phyloP scores from a whole-genome alignment of 2,888 invertebrate genomes.

The Salpingus planirostris region DNA sequence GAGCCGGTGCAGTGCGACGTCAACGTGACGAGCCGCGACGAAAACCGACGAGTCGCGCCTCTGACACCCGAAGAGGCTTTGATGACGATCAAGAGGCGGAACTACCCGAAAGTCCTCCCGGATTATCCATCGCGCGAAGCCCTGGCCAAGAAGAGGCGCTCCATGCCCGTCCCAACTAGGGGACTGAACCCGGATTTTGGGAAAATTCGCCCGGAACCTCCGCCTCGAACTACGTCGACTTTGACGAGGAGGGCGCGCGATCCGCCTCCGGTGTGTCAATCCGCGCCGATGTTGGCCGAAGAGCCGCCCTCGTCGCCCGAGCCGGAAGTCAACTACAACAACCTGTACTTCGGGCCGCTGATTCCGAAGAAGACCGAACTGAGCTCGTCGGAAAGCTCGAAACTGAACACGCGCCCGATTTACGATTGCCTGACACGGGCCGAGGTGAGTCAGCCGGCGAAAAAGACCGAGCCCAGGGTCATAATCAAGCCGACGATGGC shows the following conservation, averaged over 20 bases:
- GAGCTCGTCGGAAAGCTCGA: slow-evolving; percentile 14
- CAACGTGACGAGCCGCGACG: slow-evolving; percentile 67
- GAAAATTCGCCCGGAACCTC: slow-evolving; percentile 52
- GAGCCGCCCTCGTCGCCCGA: slow-evolving; percentile 43
- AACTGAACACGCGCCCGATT: slow-evolving; percentile 30
- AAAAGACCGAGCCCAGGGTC: slow-evolving; percentile 49
- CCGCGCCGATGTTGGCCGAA: slow-evolving; percentile 43
- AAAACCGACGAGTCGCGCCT: slow-evolving; percentile 38
- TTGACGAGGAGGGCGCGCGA: slow-evolving; percentile 47
- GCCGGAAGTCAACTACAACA: slow-evolving; percentile 46
- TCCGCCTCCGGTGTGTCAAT: slow-evolving; percentile 39
- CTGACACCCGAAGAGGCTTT: slow-evolving; percentile 63
- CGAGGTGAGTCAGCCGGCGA: slow-evolving; percentile 6
- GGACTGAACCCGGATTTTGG: slow-evolving; percentile 25
- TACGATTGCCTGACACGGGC: slow-evolving; percentile 26
- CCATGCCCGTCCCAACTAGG: slow-evolving; percentile 41
- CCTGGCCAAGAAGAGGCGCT: slow-evolving; percentile 48
- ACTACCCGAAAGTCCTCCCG: slow-evolving; percentile 80
- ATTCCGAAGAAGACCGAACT: slow-evolving; percentile 39
- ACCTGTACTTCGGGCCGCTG: slow-evolving; percentile 48
- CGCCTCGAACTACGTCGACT: slow-evolving; percentile 63
- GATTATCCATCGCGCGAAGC: slow-evolving; percentile 50
- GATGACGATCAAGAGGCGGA: slow-evolving; percentile 62
- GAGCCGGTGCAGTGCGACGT: slow-evolving; percentile 46
- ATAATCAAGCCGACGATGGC: slow-evolving; percentile 51